Evolutionary conservation across 2,888 invertebrate genomes (phyloP).

Genomic region (Tanytarsus gracilentus): DNA sequence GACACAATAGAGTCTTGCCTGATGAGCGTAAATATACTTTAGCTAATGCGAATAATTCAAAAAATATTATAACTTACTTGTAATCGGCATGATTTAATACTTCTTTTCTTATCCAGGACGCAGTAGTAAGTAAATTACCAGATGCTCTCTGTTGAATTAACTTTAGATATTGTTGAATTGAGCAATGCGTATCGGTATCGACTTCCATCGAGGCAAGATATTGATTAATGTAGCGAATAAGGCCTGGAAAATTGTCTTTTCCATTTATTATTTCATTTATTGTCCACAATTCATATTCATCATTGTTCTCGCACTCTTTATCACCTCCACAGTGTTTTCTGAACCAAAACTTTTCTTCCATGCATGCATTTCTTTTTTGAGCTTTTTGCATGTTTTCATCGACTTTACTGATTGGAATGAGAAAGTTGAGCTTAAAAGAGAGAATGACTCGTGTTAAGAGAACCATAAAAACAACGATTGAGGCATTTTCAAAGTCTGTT

Average conservation of each 20-base stretch:
- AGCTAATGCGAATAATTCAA: background rate
- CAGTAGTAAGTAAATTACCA: slow-evolving; percentile 87
- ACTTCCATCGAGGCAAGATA: slow-evolving; percentile 94
- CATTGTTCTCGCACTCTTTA: slow-evolving; percentile 32
- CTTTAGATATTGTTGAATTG: slow-evolving; percentile 90
- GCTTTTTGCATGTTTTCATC: slow-evolving; percentile 97
- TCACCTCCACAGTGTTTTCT: slow-evolving; percentile 59
- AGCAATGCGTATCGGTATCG: slow-evolving; percentile 96
- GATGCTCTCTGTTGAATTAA: slow-evolving; percentile 80
- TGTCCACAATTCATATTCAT: slow-evolving; percentile 60
- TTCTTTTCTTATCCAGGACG: slow-evolving; percentile 88
- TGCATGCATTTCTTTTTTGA: slow-evolving; percentile 81
- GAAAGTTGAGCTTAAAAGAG: slow-evolving; percentile 88
- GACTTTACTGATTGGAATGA: slow-evolving; percentile 95
- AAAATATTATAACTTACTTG: slow-evolving; percentile 51
- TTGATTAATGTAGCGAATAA: slow-evolving; percentile 87
- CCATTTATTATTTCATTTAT: slow-evolving; percentile 96
- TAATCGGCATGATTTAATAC: slow-evolving; percentile 82
- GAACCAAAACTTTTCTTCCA: slow-evolving; percentile 86
- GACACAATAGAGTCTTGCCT: slow-evolving; percentile 80
- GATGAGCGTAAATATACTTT: background rate
- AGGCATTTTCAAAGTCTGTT: slow-evolving; percentile 99
- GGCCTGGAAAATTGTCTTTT: slow-evolving; percentile 86
- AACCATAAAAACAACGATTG: slow-evolving; percentile 95
- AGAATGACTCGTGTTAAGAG: slow-evolving; percentile 92